phyloP scores from a whole-genome alignment of 1,140 invertebrate species.

The Sitophilus oryzae region DNA sequence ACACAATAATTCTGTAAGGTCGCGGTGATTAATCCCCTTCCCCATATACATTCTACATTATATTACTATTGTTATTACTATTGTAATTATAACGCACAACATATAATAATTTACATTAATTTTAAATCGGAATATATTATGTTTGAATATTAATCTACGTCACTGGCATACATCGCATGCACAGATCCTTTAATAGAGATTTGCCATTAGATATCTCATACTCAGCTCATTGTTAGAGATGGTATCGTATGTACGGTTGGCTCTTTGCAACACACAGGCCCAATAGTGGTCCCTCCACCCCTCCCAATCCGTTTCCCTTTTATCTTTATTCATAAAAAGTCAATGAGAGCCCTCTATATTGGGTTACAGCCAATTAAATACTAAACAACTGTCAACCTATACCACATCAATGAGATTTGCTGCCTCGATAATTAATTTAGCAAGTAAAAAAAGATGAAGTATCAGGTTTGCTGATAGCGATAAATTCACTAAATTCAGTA shows the following conservation, averaged over 20 bases:
- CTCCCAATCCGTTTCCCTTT: slow-evolving; percentile 1
- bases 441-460: neutral
- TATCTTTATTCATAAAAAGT: slow-evolving; percentile 14
- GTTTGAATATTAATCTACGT: slow-evolving; percentile 7
- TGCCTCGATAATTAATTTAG: slow-evolving; percentile 11
- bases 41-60: too few relatives aligned
- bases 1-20: too few relatives aligned
- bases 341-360: slow-evolving; percentile 6
- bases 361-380: slow-evolving; percentile 13
- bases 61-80: too few relatives aligned
- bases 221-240: slow-evolving; percentile 4
- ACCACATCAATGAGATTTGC: slow-evolving; percentile 7
- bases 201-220: slow-evolving; percentile 7
- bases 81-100: too few relatives aligned
- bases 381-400: slow-evolving; percentile 12
- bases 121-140: too few relatives aligned
- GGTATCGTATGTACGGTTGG: neutral
- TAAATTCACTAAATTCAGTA: too few relatives aligned
- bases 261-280: slow-evolving; percentile 2
- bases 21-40: too few relatives aligned
- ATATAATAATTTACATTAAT: too few relatives aligned
- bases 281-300: neutral
- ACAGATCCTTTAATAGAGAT: slow-evolving; percentile 5
- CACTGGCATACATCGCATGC: neutral
- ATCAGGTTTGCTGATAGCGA: too few relatives aligned